A percentile compares a stretch with the other conserved stretches of the same genome.
These are phyloP conservation scores for Emys orbicularis DNA, from an alignment of 2,797 vertebrate genomes.

Conservation along the genomic window DNA sequence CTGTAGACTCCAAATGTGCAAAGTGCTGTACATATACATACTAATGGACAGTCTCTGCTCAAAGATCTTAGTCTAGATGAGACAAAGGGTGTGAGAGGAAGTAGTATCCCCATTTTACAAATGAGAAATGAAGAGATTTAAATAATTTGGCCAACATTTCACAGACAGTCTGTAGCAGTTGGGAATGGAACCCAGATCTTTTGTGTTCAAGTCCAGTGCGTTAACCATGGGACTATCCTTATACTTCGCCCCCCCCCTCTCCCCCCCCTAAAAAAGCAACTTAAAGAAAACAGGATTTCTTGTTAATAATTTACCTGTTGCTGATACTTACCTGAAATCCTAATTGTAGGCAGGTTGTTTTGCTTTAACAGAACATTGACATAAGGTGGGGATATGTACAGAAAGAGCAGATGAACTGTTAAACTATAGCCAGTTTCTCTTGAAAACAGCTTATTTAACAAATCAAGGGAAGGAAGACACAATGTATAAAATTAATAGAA, in stretches of 20 bases:
- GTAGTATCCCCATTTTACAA: not conserved
- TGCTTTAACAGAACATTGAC: not conserved
- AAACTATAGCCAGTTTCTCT: not conserved
- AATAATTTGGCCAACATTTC: not conserved
- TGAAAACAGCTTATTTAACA: not conserved
- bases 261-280: not conserved
- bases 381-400: not conserved
- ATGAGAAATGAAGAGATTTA: not conserved
- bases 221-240: not conserved
- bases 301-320: not conserved
- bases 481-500: not conserved
- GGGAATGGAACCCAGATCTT: fast-evolving
- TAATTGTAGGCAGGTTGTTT: not conserved
- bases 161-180: not conserved
- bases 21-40: not conserved
- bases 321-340: not conserved
- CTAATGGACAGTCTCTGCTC: not conserved
- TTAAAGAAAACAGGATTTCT: not conserved
- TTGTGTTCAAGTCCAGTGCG: fast-evolving
- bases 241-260: fast-evolving
- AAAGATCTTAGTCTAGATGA: not conserved
- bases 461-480: not conserved
- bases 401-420: not conserved
- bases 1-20: not conserved
- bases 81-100: not conserved